Evolutionary conservation across 2,113 vertebrate genomes (phyloP).

Genomic region (Zosterops pallidus): DNA sequence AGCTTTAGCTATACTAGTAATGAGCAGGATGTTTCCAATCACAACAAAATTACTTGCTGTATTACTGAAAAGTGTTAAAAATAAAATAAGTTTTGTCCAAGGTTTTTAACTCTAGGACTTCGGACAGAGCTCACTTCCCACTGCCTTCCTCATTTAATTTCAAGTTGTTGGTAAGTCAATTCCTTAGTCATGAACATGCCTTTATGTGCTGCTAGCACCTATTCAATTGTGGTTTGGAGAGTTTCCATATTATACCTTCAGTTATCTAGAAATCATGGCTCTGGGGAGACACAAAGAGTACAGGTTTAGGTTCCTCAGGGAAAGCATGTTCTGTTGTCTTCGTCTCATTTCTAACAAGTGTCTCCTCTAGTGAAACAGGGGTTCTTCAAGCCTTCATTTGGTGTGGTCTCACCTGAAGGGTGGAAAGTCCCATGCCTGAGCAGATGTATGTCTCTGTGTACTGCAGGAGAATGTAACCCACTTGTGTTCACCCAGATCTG

Average conservation of each 20-base stretch:
- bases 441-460: neutral
- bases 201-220: neutral
- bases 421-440: neutral
- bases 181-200: neutral
- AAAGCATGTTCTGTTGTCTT: neutral
- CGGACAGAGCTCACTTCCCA: neutral
- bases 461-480: neutral
- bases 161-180: neutral
- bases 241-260: neutral
- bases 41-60: neutral
- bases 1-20: neutral
- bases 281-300: neutral
- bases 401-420: neutral
- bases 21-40: neutral
- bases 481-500: fast-evolving
- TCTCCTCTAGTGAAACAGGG: neutral
- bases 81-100: neutral
- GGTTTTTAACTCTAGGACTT: neutral
- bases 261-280: neutral
- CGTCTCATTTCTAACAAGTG: neutral
- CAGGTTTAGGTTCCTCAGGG: neutral
- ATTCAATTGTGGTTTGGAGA: neutral
- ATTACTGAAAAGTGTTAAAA: neutral
- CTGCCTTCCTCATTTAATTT: neutral
- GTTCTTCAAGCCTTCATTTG: neutral